Evolutionary conservation across 2,888 invertebrate species (phyloP).

Genomic region (Scaptodrosophila latifasciaeformis): DNA sequence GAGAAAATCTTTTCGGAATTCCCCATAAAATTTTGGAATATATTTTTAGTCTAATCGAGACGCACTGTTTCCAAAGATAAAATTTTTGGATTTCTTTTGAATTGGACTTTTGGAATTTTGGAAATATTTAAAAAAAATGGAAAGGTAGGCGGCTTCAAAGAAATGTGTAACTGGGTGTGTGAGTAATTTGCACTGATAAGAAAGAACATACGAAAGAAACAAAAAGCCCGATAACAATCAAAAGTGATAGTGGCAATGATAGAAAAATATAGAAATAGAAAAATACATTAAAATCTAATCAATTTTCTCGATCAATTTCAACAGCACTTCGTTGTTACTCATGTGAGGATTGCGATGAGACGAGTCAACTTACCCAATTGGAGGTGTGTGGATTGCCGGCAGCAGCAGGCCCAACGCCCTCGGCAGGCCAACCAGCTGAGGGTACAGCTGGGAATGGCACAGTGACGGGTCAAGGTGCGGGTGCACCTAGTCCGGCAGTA

Average conservation of each 20-base stretch:
- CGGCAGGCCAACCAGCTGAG: background rate
- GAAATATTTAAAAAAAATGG: too few relatives aligned
- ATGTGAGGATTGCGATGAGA: constrained; percentile 62
- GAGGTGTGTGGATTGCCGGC: constrained; percentile 28
- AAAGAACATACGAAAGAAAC: too few relatives aligned
- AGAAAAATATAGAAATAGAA: background rate
- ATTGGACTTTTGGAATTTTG: too few relatives aligned
- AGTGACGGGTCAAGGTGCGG: background rate
- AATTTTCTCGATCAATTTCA: background rate
- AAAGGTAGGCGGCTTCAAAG: too few relatives aligned
- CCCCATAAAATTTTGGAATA: too few relatives aligned
- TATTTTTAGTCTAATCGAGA: too few relatives aligned
- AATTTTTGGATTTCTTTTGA: too few relatives aligned
- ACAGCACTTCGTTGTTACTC: constrained; percentile 61
- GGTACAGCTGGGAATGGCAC: background rate
- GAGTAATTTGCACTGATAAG: too few relatives aligned
- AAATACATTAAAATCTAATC: too few relatives aligned
- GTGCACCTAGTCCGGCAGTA: constrained; percentile 3
- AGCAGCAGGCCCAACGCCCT: background rate
- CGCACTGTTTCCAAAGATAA: too few relatives aligned
- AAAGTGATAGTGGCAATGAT: background rate
- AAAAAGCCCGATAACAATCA: background rate
- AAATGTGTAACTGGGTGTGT: too few relatives aligned
- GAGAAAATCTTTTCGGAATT: too few relatives aligned
- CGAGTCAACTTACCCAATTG: constrained; percentile 27